These are phyloP conservation scores for Acanthosepion lycidas DNA, from an alignment of 2,888 invertebrate species.

Conservation along the genomic window DNA sequence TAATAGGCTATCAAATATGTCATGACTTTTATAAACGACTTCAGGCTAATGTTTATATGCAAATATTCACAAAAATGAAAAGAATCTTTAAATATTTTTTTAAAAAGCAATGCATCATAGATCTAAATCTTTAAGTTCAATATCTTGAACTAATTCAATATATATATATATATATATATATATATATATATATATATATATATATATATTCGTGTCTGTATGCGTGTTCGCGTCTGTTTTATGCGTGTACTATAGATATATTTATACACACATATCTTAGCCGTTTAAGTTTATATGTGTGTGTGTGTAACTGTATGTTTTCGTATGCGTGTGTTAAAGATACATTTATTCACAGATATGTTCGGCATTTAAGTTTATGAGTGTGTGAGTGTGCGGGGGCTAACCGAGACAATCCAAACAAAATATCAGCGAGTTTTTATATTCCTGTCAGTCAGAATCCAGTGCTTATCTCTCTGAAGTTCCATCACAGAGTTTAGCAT, in stretches of 20 bases:
- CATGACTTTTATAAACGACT: no score
- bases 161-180: not conserved
- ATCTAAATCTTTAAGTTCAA: no score
- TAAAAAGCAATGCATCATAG: no score
- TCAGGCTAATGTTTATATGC: no score
- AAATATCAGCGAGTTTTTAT: not conserved
- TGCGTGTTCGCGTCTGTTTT: not conserved
- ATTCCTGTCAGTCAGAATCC: not conserved
- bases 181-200: not conserved
- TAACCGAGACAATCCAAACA: not conserved
- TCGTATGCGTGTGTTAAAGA: not conserved
- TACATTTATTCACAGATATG: no score
- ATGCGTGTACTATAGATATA: not conserved
- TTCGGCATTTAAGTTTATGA: not conserved
- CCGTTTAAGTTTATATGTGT: not conserved
- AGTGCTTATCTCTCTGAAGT: constrained; percentile 3
- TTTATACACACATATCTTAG: no score
- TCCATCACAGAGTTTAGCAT: not conserved
- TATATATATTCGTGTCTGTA: no score
- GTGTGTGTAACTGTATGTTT: not conserved
- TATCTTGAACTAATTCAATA: not conserved
- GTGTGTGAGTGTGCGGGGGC: not conserved
- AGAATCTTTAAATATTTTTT: no score
- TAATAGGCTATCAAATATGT: no score
- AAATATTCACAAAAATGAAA: no score